Percentiles rank a stretch among this genome's conserved stretches.
These are phyloP conservation scores for Lampropteryx suffumata DNA, from an alignment of 2,888 invertebrate genomes.

Conservation along the genomic window DNA sequence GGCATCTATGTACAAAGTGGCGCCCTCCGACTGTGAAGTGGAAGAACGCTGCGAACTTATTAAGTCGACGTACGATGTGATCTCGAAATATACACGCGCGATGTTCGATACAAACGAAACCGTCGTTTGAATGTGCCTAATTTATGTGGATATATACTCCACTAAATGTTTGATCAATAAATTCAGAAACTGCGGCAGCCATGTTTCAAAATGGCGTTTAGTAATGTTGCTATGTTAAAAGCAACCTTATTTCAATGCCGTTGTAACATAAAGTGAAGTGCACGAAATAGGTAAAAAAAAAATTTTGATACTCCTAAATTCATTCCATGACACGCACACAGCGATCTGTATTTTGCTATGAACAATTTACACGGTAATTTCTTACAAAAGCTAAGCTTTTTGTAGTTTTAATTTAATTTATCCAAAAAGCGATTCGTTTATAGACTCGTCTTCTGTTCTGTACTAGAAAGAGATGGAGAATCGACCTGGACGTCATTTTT, in stretches of 20 bases:
- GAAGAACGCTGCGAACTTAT: conserved; percentile 73
- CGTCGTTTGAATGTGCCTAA: conserved; percentile 70
- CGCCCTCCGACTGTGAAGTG: conserved; percentile 64
- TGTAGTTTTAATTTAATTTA: conserved; percentile 22
- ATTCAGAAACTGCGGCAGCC: conserved; percentile 5
- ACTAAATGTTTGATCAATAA: no score
- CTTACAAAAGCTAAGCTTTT: conserved; percentile 64
- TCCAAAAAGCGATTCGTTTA: conserved; percentile 12
- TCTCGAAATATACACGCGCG: conserved; percentile 73
- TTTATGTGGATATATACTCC: conserved; percentile 23
- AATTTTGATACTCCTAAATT: conserved; percentile 68
- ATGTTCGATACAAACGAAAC: conserved; percentile 78
- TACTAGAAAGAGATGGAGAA: conserved; percentile 21
- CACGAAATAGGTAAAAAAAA: conserved; percentile 39
- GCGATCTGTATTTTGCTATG: conserved; percentile 73
- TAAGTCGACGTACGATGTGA: conserved; percentile 73
- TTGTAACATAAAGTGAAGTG: conserved; percentile 32
- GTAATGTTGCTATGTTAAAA: conserved; percentile 22
- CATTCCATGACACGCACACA: conserved; percentile 65
- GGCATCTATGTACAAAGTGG: conserved; percentile 62
- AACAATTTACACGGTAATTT: conserved; percentile 57
- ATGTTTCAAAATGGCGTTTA: conserved; percentile 11
- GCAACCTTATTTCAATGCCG: neutral
- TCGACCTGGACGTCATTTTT: conserved; percentile 32
- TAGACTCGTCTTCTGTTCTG: conserved; percentile 24